A percentile compares a stretch with the other conserved stretches of the same genome.
Conservation (phyloP, 2,113 vertebrate species). For the Tiliqua scincoides region DNA sequence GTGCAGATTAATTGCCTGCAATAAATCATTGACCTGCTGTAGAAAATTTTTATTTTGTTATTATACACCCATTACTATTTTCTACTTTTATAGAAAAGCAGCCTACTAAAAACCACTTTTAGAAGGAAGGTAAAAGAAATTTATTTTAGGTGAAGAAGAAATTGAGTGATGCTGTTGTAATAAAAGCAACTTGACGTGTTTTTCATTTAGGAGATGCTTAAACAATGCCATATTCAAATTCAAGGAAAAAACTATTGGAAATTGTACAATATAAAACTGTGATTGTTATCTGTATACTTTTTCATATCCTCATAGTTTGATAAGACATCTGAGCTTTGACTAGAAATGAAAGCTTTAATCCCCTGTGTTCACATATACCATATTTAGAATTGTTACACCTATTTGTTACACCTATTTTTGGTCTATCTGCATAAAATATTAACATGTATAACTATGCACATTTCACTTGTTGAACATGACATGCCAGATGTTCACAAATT, state of each 20-base stretch:
- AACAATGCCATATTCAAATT: neutral
- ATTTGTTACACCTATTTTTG: neutral
- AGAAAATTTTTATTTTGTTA: neutral
- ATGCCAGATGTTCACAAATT: neutral
- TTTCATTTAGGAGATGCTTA: constrained; percentile 4
- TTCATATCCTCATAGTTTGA: neutral
- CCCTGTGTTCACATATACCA: neutral
- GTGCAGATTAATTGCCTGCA: constrained; percentile 5
- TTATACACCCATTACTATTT: neutral
- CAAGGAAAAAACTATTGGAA: neutral
- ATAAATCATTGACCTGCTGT: neutral
- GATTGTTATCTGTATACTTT: neutral
- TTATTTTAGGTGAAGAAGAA: neutral
- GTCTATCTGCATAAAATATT: neutral
- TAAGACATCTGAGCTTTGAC: neutral
- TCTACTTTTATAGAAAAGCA: neutral
- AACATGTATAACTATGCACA: neutral
- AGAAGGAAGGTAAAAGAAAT: neutral
- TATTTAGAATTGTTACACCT: neutral
- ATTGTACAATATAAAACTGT: neutral
- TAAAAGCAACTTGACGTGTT: neutral
- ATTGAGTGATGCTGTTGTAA: neutral
- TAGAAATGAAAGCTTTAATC: neutral
- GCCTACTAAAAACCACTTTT: neutral
- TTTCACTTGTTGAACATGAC: neutral